Base-by-base conservation (phyloP, 2,113 vertebrate genomes). In the Bostrychus sinensis region DNA sequence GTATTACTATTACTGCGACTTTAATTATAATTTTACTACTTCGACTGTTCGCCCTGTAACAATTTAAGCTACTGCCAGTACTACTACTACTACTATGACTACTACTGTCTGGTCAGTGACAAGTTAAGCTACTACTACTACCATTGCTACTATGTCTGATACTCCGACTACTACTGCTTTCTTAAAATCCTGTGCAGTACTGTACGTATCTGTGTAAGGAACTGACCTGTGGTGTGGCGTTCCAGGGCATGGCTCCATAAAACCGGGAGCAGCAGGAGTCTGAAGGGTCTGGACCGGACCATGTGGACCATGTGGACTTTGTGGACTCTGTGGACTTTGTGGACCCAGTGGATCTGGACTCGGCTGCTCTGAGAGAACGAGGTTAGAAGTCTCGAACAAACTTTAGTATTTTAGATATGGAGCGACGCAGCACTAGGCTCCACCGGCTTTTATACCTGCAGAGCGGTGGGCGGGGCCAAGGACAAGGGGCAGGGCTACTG, bases 241-340 rank as follows among this genome's bases (percentile, higher is more conserved):
- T 17, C 39, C n/a, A 42, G n/a, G 2, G 39, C 39, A 8, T 42
- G 39, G 39, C 39, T 42, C 39, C 39, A 42, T 19, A 42, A 42
- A 42, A 42, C 39, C n/a, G n/a, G 39, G 39, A 42, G 39, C n/a
- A 42, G 39, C n/a, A 42, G 39, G 16, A 42, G 39, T 42, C 39
- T n/a, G n/a, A 42, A n/a, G 7, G 1, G 39, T 42, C 39, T 42
- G 10, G 39, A 8, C n/a, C 39, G 39, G 39, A 42, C 39, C 39
- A 42, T 42, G 1, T 19, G 39, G 39, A 42, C 38, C 17, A n/a
- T n/a, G n/a, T n/a, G 37, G 37, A 38, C 37, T 39, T 16, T 39
- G 14, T n/a, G 38, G 14, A 39, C 38, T 39, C 37, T 38, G 2
- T 14, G 9, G n/a, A 39, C 38, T 16, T n/a, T 13, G 38, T 16